These are phyloP conservation scores for Parelbella ahira DNA, from an alignment of 2,888 invertebrate species.

Conservation along the genomic window DNA sequence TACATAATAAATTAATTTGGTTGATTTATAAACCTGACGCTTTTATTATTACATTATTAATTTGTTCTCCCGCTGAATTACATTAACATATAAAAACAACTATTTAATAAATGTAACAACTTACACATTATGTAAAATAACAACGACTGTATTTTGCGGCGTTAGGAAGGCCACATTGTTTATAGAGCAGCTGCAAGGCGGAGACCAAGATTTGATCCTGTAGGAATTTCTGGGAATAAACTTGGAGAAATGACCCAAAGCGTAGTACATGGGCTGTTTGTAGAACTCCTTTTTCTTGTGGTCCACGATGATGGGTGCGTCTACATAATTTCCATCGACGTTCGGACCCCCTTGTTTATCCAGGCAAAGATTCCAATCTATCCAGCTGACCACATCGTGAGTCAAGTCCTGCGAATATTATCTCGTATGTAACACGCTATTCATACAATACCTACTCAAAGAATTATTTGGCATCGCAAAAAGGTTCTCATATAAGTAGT, in stretches of 20 bases:
- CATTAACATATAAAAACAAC: not conserved
- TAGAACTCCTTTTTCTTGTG: conserved; percentile 83
- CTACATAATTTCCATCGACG: conserved; percentile 86
- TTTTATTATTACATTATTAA: too few species aligned
- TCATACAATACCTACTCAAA: too few species aligned
- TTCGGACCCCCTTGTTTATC: conserved; percentile 88
- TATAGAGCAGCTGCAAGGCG: conserved; percentile 1
- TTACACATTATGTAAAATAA: conserved; percentile 56
- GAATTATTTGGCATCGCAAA: too few species aligned
- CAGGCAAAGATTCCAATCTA: conserved; percentile 93
- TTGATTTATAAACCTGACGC: too few species aligned
- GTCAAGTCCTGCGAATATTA: conserved; percentile 86
- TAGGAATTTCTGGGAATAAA: conserved; percentile 82
- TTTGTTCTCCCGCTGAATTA: too few species aligned
- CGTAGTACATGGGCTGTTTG: conserved; percentile 93
- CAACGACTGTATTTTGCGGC: conserved; percentile 45
- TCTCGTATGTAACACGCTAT: too few species aligned
- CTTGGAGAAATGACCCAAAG: conserved; percentile 87
- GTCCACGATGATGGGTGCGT: conserved; percentile 83
- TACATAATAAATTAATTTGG: too few species aligned
- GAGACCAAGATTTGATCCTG: conserved; percentile 35
- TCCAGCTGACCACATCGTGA: conserved; percentile 88
- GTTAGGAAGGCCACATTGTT: conserved; percentile 43
- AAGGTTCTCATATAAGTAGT: too few species aligned
- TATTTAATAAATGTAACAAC: conserved; percentile 24